These are phyloP conservation scores for Lophura nycthemera DNA, from an alignment of 2,113 vertebrate genomes.

Conservation along the genomic window DNA sequence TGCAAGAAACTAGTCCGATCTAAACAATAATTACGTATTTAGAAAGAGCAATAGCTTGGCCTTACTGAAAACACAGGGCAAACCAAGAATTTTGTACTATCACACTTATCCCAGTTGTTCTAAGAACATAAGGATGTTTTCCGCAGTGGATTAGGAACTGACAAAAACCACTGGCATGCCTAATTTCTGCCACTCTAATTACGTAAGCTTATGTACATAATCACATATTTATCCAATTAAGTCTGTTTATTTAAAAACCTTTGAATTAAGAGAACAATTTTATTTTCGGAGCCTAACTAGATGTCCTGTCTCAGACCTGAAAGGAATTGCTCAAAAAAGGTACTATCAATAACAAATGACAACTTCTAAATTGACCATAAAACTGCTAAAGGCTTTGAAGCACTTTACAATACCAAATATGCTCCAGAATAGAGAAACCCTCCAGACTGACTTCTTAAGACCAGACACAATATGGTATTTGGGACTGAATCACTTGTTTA, in stretches of 20 bases:
- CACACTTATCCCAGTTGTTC: rapidly evolving
- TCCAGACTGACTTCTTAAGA: neutral
- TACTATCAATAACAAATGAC: neutral
- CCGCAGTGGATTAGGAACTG: neutral
- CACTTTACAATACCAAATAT: neutral
- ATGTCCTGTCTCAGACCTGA: neutral
- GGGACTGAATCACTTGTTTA: neutral
- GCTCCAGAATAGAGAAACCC: neutral
- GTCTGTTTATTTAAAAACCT: neutral
- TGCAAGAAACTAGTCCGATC: neutral
- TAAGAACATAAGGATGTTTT: neutral
- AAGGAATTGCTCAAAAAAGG: neutral
- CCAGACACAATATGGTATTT: neutral
- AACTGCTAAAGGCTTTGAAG: neutral
- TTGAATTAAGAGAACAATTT: neutral
- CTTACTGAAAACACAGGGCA: rapidly evolving
- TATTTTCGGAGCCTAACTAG: neutral
- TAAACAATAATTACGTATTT: rapidly evolving
- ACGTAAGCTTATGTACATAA: neutral
- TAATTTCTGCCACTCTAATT: neutral
- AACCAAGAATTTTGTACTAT: neutral
- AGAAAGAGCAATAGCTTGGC: neutral
- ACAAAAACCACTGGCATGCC: neutral
- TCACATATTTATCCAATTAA: neutral
- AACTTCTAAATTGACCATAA: neutral